A percentile compares a stretch with the other conserved stretches of the same genome.
phyloP scores from a whole-genome alignment of 1,140 invertebrate species.

The Drosophila sucinea region DNA sequence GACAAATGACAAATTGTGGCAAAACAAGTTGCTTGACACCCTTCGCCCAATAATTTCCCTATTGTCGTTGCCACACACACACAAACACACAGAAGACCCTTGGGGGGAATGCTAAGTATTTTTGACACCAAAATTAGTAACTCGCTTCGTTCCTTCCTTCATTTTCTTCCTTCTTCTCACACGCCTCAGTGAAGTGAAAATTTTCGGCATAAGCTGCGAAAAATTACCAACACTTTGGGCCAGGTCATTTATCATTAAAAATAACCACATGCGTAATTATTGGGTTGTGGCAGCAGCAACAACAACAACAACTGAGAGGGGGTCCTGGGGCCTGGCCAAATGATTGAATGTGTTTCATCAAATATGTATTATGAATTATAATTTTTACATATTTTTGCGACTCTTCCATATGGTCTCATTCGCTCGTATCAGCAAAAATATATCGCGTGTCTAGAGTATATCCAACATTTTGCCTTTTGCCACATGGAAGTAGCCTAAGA shows the following conservation, averaged over 20 bases:
- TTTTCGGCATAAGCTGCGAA: slow-evolving; percentile 66
- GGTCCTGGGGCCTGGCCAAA: slow-evolving; percentile 34
- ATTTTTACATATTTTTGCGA: slow-evolving; percentile 69
- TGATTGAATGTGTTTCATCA: slow-evolving; percentile 81
- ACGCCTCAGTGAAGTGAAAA: slow-evolving; percentile 45
- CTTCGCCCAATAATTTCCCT: slow-evolving; percentile 14
- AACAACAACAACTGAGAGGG: no score
- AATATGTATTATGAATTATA: slow-evolving; percentile 81
- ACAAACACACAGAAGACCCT: neutral
- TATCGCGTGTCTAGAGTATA: slow-evolving; percentile 70
- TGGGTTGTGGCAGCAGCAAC: slow-evolving; percentile 45
- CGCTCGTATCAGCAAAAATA: slow-evolving; percentile 45
- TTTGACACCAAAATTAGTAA: slow-evolving; percentile 72
- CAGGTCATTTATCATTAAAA: slow-evolving; percentile 80
- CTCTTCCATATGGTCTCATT: slow-evolving; percentile 10
- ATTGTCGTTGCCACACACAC: slow-evolving; percentile 9
- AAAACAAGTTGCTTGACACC: slow-evolving; percentile 7
- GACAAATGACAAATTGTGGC: slow-evolving; percentile 76
- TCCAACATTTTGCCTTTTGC: slow-evolving; percentile 73
- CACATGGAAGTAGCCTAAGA: slow-evolving; percentile 14
- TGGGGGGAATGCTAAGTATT: slow-evolving; percentile 51
- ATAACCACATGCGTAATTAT: slow-evolving; percentile 79
- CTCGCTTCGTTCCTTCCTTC: neutral
- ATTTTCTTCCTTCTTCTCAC: neutral
- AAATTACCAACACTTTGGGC: slow-evolving; percentile 73